Base-by-base conservation (phyloP, 2,888 invertebrate genomes). In the Troglohyphantes excavatus region DNA sequence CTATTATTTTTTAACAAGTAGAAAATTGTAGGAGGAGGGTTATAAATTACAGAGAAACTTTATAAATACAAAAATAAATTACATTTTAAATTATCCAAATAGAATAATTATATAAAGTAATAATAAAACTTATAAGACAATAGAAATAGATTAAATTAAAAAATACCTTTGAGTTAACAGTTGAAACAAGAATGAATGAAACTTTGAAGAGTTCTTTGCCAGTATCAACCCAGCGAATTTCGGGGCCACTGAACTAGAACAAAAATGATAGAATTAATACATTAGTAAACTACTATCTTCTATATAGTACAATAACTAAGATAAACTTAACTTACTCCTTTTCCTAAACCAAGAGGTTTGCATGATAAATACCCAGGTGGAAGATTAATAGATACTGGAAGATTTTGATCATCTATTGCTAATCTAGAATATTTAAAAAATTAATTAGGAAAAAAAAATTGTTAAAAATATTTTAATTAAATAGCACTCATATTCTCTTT, bases 191-290 rank as follows among this genome's bases (percentile, higher is more conserved):
- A 75, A 97, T 96, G 82, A 98, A 95, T 72, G 96, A 95, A 46
- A 98, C 96, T 43, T 96, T 96, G 93, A 98, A 98, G 11, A 99
- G 95, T 13, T 96, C 96, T 92, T 97, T 96, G 92, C 98, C 98
- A 70, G 96, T 95, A 93, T 99, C 99, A 68, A 99, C 97, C 98
- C 98, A 98, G 91, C 96, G 96, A 9, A 99, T 96, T 92, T 99
- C 98, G 0, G 98, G 97, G 0, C 97, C 97, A 68, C 97, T 95
- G 93, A 97, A 96, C 94, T 94, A 93, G 19, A 93, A 92, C 17
- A 63, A 23, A 75, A 17, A 27, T 21, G 59, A 61, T 65, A 27
- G 43, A 46, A 33, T 21, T n/a, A 26, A 23, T 33, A 65, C 65
- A 65, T 65, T 23, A 11, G 17, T 7, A 23, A 21, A 26, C 11